These are phyloP conservation scores for Drosophila parabipectinata DNA, from an alignment of 1,140 invertebrate genomes.

Conservation along the genomic window DNA sequence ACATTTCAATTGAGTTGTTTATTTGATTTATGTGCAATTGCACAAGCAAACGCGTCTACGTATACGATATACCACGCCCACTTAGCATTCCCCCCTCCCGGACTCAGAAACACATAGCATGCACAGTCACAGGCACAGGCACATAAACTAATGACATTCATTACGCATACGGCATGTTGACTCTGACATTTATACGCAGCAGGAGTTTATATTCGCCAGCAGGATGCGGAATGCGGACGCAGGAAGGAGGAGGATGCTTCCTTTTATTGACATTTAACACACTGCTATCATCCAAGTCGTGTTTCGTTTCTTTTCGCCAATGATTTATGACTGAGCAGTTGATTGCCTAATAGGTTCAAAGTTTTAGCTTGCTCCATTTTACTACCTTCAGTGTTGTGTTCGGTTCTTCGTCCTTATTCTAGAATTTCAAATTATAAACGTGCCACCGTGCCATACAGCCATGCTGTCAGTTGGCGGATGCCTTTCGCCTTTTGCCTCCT, in stretches of 20 bases:
- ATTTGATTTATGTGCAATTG: constrained; percentile 80
- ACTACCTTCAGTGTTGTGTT: constrained; percentile 8
- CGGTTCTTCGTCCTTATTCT: background rate
- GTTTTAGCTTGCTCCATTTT: constrained; percentile 42
- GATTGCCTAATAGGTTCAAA: constrained; percentile 58
- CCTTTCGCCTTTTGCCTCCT: too few species aligned
- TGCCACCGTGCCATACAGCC: background rate
- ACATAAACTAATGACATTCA: constrained; percentile 64
- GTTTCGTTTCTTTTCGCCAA: constrained; percentile 15
- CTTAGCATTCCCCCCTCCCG: constrained; percentile 15
- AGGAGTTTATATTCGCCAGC: constrained; percentile 26
- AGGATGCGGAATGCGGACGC: constrained; percentile 3
- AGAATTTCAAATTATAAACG: constrained; percentile 34
- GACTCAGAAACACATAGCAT: background rate
- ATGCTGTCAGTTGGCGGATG: too few species aligned
- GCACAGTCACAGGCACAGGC: constrained; percentile 10
- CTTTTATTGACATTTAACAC: constrained; percentile 77
- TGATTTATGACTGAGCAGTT: constrained; percentile 43
- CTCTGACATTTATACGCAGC: constrained; percentile 64
- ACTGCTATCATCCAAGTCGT: constrained; percentile 21
- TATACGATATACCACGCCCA: constrained; percentile 19
- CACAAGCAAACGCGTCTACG: constrained; percentile 55
- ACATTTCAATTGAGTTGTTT: constrained; percentile 79
- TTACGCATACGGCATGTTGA: constrained; percentile 65
- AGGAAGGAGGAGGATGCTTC: constrained; percentile 1